These are phyloP conservation scores for Leptinotarsa peninsularis DNA, from an alignment of 2,888 invertebrate genomes.

Conservation along the genomic window DNA sequence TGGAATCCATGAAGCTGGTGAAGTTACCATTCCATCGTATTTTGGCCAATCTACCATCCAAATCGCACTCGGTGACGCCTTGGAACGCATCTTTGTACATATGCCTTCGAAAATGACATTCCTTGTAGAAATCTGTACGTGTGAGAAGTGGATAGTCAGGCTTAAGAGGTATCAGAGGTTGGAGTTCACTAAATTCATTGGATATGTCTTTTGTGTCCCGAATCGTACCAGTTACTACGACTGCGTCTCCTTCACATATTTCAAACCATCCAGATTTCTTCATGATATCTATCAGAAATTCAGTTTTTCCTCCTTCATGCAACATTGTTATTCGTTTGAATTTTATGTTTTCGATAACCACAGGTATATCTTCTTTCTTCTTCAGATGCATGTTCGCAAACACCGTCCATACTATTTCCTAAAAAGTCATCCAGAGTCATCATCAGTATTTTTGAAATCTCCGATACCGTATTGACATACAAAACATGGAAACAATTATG, in stretches of 20 bases:
- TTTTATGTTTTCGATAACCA: conserved; percentile 71
- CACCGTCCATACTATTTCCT: conserved; percentile 69
- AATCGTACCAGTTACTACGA: conserved; percentile 77
- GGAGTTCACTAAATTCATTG: conserved; percentile 28
- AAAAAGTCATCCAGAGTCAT: too few relatives aligned
- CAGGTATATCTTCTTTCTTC: conserved; percentile 65
- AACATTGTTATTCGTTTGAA: conserved; percentile 71
- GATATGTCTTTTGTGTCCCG: conserved; percentile 68
- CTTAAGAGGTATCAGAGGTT: too few relatives aligned
- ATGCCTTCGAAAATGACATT: conserved; percentile 69
- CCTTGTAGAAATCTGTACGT: conserved; percentile 62
- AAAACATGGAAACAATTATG: too few relatives aligned
- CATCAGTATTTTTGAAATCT: background rate
- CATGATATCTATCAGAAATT: conserved; percentile 51
- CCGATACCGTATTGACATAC: too few relatives aligned
- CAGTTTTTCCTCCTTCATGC: conserved; percentile 61
- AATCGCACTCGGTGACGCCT: conserved; percentile 67
- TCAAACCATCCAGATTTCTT: conserved; percentile 53
- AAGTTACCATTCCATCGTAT: conserved; percentile 74
- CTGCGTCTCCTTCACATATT: conserved; percentile 70
- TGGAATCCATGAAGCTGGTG: conserved; percentile 77
- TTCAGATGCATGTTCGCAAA: conserved; percentile 64
- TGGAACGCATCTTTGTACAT: conserved; percentile 69
- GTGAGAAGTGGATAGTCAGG: background rate
- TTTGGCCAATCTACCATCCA: conserved; percentile 61